Conservation (phyloP, 2,797 vertebrate genomes). For the Urophycis tenuis region DNA sequence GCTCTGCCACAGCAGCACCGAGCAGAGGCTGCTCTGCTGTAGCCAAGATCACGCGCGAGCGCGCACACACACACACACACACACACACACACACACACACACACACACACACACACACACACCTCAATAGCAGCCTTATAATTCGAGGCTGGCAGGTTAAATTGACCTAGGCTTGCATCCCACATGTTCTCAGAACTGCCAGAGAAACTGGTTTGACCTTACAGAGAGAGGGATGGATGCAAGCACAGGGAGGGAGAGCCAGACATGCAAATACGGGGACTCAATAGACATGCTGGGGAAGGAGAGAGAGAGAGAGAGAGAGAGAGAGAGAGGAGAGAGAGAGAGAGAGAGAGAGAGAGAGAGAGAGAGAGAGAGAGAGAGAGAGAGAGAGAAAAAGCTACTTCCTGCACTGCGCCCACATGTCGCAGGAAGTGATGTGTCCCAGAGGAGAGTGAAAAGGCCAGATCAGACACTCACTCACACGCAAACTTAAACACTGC, state of each 20-base stretch:
- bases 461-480: background rate
- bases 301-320: slow-evolving; percentile 25
- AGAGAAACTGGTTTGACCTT: slow-evolving; percentile 43
- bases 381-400: slow-evolving; percentile 4
- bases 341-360: slow-evolving; percentile 15
- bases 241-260: background rate
- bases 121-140: slow-evolving; percentile 10
- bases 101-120: too few species aligned
- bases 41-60: too few species aligned
- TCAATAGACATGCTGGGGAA: slow-evolving; percentile 28
- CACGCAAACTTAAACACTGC: background rate
- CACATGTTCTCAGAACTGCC: slow-evolving; percentile 24
- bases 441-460: background rate
- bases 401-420: background rate
- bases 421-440: slow-evolving; percentile 1
- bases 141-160: slow-evolving; percentile 21
- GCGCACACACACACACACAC: too few species aligned
- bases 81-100: background rate
- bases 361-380: slow-evolving; percentile 11
- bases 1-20: slow-evolving; percentile 40
- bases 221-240: background rate
- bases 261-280: background rate
- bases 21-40: slow-evolving; percentile 35
- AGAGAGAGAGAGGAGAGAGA: slow-evolving; percentile 23
- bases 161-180: slow-evolving; percentile 15